Evolutionary conservation across 2,113 vertebrate genomes (phyloP), one percentile per base, ranked within the genome.

Genomic region (Furnarius figulus): DNA sequence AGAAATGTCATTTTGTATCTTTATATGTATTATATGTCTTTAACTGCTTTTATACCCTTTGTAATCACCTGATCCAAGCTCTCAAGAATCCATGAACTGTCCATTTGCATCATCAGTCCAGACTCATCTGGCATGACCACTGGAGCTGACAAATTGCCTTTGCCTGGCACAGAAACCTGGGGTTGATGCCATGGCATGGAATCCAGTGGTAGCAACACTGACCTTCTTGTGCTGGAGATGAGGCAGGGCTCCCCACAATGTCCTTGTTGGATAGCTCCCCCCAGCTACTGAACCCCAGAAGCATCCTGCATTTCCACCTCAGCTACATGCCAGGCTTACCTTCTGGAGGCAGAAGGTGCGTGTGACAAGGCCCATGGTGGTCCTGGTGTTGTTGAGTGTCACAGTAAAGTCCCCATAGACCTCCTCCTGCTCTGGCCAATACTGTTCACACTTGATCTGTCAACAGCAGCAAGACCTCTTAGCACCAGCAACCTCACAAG

Each of bases 401-500:
- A 98, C 96, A 0, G 88, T 97, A 85, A 98, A 66, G 39, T 97
- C 76, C 0, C 96, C 96, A 0, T 95, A 97, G n/a, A 88, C 73
- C 58, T 96, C 61, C 16, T 90, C 68, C 11, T 95, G 70, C 62
- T 97, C 95, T 31, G 97, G 96, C 97, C 97, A 98, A 4, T 98
- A 98, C 52, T 96, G 77, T 42, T 96, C 94, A 4, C 97, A 97
- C 71, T 98, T 98, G 28, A 74, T 73, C 97, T 98, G 92, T 65
- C 52, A 92, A 85, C 13, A 90, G 58, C 46, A 76, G 37, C 0
- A 1, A 88, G 49, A 74, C 3, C 1, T 2, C 47, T 75, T 53
- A 61, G 67, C n/a, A 53, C 3, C 2, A 42, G 20, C 27, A 86
- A 40, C 59, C 46, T 31, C 39, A 24, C 2, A 8, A 33, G 23